A percentile compares a stretch with the other conserved stretches of the same genome.
phyloP scores from a whole-genome alignment of 37 sponge, comb jelly and placozoan genomes.

The Aplysina aerophoba region DNA sequence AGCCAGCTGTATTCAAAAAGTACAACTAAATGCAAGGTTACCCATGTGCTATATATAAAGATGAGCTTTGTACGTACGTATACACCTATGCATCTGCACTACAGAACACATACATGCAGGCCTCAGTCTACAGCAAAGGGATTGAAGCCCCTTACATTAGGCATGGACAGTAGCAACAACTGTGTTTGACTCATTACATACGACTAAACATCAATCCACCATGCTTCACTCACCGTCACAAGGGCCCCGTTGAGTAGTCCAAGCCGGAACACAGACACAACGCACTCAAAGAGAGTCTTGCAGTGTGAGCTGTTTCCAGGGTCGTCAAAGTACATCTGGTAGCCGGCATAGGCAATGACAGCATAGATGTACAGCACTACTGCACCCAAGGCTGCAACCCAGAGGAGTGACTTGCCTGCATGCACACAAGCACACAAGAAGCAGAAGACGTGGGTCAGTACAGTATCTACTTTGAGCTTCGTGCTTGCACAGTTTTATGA shows the following conservation, averaged over 20 bases:
- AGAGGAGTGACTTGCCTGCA: constrained; percentile 60
- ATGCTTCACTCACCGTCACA: constrained; percentile 32
- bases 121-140: constrained; percentile 58
- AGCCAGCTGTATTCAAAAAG: no score
- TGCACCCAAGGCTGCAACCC: constrained; percentile 48
- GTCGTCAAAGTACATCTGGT: constrained; percentile 33
- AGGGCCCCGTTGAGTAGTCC: constrained; percentile 49
- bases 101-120: no score
- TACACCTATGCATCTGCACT: no score
- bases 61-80: no score
- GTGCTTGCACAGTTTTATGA: no score
- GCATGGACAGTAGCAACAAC: neutral
- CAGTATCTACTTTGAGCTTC: no score
- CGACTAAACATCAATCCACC: neutral
- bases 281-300: constrained; percentile 42
- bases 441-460: no score
- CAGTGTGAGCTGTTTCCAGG: constrained; percentile 37
- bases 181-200: neutral
- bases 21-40: no score
- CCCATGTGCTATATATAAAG: no score
- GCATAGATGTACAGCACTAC: constrained; percentile 70
- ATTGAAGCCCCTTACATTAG: neutral
- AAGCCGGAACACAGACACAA: constrained; percentile 33
- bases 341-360: constrained; percentile 61
- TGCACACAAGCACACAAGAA: no score